Percentiles rank a stretch among this genome's conserved stretches.
Conservation (phyloP, 1,140 invertebrate species). For the Spodoptera litura region DNA sequence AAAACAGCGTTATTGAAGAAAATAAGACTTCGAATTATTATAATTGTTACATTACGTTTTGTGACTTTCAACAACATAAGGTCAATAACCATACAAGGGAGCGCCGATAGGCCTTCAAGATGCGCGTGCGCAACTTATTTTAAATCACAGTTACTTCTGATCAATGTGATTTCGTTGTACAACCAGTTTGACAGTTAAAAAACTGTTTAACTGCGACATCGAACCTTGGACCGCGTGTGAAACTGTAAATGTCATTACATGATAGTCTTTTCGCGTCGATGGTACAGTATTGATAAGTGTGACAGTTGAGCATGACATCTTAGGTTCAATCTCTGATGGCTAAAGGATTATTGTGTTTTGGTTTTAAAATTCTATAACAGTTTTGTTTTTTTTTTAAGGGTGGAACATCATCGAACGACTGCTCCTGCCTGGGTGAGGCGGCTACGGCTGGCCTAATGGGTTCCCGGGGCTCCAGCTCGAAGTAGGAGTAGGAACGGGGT, state of each 20-base stretch:
- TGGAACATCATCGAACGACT: too few relatives aligned
- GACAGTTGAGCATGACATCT: neutral
- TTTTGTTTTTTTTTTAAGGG: too few relatives aligned
- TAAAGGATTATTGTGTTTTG: too few relatives aligned
- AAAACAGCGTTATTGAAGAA: too few relatives aligned
- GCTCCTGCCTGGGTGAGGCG: too few relatives aligned
- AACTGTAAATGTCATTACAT: slow-evolving; percentile 46
- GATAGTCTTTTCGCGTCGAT: neutral
- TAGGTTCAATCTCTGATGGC: too few relatives aligned
- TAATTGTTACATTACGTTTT: too few relatives aligned
- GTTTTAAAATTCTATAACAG: too few relatives aligned
- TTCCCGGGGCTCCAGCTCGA: too few relatives aligned
- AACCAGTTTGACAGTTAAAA: slow-evolving; percentile 17
- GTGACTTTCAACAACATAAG: neutral
- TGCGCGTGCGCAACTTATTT: slow-evolving; percentile 20
- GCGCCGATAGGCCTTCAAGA: slow-evolving; percentile 23
- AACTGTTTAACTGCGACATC: slow-evolving; percentile 16
- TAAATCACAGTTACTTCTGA: slow-evolving; percentile 34
- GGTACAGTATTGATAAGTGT: neutral
- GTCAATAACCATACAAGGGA: slow-evolving; percentile 34
- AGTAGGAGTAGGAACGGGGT: too few relatives aligned
- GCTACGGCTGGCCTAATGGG: too few relatives aligned
- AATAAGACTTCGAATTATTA: too few relatives aligned
- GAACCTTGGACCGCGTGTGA: slow-evolving; percentile 29
- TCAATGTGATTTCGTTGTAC: slow-evolving; percentile 24